Conservation (phyloP, 1,140 invertebrate species). For the Wasmannia auropunctata region DNA sequence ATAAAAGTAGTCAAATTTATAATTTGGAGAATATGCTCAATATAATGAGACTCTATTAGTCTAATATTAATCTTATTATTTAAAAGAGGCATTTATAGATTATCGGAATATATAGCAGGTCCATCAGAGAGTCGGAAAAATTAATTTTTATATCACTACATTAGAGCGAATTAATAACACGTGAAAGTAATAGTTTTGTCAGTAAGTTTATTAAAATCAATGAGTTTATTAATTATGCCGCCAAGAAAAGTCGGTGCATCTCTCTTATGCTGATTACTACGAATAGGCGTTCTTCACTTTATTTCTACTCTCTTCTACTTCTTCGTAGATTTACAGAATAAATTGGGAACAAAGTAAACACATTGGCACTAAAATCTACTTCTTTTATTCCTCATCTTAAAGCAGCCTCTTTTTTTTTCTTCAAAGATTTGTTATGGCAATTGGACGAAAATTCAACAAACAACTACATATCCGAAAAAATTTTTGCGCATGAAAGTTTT, state of each 20-base stretch:
- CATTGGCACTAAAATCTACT: not conserved
- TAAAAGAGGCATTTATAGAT: too few relatives aligned
- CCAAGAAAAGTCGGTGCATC: not conserved
- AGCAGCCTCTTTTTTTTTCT: not conserved
- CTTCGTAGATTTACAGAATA: not conserved
- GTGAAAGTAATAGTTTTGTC: not conserved
- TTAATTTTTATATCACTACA: not conserved
- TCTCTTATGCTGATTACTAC: slow-evolving; percentile 10
- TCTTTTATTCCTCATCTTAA: not conserved
- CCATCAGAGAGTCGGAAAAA: not conserved
- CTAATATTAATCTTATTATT: too few relatives aligned
- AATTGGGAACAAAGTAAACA: slow-evolving; percentile 20
- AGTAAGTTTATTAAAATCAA: slow-evolving; percentile 35
- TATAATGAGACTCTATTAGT: too few relatives aligned
- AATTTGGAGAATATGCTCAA: too few relatives aligned
- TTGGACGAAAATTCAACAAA: not conserved
- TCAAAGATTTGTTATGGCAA: not conserved
- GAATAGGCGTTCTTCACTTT: not conserved
- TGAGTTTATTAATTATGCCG: not conserved
- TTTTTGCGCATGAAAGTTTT: not conserved
- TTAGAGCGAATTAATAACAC: not conserved
- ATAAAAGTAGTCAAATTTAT: not conserved
- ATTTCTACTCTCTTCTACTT: not conserved
- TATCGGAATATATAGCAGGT: too few relatives aligned
- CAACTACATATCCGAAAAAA: too few relatives aligned